Conservation (phyloP, 2,113 vertebrate genomes). For the Callopanchax toddi region DNA sequence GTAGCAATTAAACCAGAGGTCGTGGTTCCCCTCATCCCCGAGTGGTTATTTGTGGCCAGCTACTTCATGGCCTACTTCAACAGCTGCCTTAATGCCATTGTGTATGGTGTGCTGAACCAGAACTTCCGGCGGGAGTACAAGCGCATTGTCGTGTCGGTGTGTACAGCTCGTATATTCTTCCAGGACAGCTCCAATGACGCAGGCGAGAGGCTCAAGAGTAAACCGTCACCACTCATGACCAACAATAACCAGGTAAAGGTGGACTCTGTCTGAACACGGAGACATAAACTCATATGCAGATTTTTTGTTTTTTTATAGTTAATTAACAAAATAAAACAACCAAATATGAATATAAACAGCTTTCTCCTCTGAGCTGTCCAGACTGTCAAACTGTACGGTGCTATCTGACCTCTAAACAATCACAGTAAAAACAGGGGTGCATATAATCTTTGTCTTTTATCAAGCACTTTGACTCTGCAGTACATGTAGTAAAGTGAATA, state of each 20-base stretch:
- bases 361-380: conserved; percentile 48
- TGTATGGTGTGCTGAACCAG: conserved; percentile 96
- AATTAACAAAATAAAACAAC: conserved; percentile 47
- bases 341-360: conserved; percentile 62
- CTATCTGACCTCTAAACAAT: conserved; percentile 70
- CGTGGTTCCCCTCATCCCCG: conserved; percentile 87
- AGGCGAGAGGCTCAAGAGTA: conserved; percentile 87
- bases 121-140: conserved; percentile 97
- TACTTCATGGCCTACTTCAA: conserved; percentile 99
- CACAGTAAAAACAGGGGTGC: conserved; percentile 55
- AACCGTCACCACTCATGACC: conserved; percentile 88
- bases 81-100: conserved; percentile 98
- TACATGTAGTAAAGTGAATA: conserved; percentile 67
- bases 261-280: conserved; percentile 83
- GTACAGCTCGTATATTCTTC: conserved; percentile 87
- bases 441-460: conserved; percentile 62
- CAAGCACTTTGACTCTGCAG: conserved; percentile 65
- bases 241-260: conserved; percentile 93
- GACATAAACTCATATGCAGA: conserved; percentile 17
- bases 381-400: conserved; percentile 68
- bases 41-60: conserved; percentile 96
- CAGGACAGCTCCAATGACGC: conserved; percentile 89
- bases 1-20: conserved; percentile 87
- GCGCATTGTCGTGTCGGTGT: conserved; percentile 88
- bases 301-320: background rate